phyloP scores from a whole-genome alignment of 2,888 invertebrate species.

The Zootermopsis nevadensis region DNA sequence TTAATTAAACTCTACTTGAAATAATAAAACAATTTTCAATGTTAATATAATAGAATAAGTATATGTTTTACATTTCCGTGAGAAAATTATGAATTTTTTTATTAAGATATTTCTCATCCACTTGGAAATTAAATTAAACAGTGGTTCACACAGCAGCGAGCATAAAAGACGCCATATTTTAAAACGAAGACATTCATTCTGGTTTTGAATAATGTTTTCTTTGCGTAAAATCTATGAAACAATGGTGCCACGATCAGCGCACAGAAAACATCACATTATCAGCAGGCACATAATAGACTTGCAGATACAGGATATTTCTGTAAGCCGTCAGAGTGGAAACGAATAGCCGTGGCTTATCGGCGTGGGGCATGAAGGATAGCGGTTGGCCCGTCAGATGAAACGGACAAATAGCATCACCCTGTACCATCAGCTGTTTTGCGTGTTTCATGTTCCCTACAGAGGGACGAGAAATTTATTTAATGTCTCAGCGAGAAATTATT shows the following conservation, averaged over 20 bases:
- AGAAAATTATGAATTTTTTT: background rate
- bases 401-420: background rate
- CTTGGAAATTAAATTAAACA: too few species aligned
- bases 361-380: background rate
- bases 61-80: background rate
- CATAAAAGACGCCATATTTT: background rate
- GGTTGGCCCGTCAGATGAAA: background rate
- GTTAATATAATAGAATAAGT: background rate
- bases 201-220: background rate
- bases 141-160: too few species aligned
- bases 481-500: background rate
- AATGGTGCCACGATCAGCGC: too few species aligned
- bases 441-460: background rate
- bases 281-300: too few species aligned
- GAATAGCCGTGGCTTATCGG: slow-evolving; percentile 3
- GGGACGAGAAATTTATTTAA: background rate
- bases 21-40: background rate
- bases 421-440: background rate
- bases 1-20: background rate
- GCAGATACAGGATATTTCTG: too few species aligned
- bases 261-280: too few species aligned
- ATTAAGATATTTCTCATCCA: too few species aligned
- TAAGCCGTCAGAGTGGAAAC: background rate
- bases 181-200: background rate
- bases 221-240: too few species aligned